These are phyloP conservation scores for Chunga burmeisteri DNA, from an alignment of 2,113 vertebrate species.

Conservation along the genomic window DNA sequence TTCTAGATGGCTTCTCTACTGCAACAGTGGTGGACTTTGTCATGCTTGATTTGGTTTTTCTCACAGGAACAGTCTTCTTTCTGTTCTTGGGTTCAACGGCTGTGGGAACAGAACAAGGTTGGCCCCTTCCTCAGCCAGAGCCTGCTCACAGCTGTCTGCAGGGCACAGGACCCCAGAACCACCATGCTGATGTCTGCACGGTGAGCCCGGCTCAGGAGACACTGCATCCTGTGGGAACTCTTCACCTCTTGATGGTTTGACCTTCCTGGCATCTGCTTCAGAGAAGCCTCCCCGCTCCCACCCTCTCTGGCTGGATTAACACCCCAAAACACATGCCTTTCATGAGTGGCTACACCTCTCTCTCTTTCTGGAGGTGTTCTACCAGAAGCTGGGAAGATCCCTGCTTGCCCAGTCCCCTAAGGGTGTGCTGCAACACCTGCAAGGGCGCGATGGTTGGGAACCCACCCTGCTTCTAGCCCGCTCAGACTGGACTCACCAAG, in stretches of 20 bases:
- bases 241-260: neutral
- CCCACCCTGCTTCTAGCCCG: neutral
- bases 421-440: neutral
- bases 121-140: neutral
- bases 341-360: neutral
- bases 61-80: neutral
- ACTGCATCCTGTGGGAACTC: neutral
- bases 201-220: neutral
- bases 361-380: neutral
- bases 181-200: neutral
- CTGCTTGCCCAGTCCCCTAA: neutral
- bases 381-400: neutral
- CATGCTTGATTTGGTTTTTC: neutral
- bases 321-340: neutral
- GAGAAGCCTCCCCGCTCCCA: neutral
- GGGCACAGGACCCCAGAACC: neutral
- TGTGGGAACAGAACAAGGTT: neutral
- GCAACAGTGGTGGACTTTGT: neutral
- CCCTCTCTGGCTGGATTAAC: neutral
- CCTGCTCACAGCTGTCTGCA: neutral
- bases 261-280: neutral
- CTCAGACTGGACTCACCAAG: constrained; percentile 18
- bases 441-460: neutral
- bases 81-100: neutral
- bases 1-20: neutral